Percentiles rank a stretch among this genome's conserved stretches.
These are phyloP conservation scores for Pseudococcus viburni DNA, from an alignment of 2,888 invertebrate species.

Conservation along the genomic window DNA sequence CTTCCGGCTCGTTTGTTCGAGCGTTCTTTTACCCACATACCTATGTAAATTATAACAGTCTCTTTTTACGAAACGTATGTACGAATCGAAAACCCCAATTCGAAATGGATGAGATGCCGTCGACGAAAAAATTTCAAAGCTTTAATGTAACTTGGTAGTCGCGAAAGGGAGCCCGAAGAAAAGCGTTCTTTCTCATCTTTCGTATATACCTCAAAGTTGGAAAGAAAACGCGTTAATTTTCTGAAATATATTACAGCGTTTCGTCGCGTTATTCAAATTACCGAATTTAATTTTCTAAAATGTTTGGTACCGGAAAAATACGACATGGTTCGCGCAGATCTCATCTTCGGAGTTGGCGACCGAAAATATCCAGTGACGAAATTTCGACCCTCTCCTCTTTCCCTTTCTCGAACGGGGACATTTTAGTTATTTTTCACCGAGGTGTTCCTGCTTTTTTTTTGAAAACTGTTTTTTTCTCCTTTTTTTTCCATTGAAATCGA, in stretches of 20 bases:
- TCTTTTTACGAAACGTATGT: neutral
- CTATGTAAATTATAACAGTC: conserved; percentile 46
- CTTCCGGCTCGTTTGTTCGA: conserved; percentile 5
- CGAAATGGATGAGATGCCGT: no score
- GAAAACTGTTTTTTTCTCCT: neutral
- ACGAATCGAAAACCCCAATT: neutral
- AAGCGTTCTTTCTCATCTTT: neutral
- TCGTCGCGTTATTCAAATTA: conserved; percentile 36
- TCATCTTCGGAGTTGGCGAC: neutral
- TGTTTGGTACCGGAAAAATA: neutral
- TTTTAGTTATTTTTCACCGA: neutral
- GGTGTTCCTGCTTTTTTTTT: neutral
- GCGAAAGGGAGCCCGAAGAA: neutral
- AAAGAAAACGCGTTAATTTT: conserved; percentile 46
- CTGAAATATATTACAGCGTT: conserved; percentile 6
- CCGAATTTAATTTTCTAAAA: conserved; percentile 54
- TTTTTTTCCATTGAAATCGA: neutral
- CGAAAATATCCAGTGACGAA: neutral
- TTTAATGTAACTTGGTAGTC: neutral
- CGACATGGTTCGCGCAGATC: neutral
- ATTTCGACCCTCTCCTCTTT: neutral
- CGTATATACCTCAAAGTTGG: conserved; percentile 1
- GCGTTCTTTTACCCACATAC: conserved; percentile 21
- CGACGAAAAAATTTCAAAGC: neutral
- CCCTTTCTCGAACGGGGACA: neutral